Base-by-base conservation (phyloP, 1,140 invertebrate species). In the Apis mellifera region DNA sequence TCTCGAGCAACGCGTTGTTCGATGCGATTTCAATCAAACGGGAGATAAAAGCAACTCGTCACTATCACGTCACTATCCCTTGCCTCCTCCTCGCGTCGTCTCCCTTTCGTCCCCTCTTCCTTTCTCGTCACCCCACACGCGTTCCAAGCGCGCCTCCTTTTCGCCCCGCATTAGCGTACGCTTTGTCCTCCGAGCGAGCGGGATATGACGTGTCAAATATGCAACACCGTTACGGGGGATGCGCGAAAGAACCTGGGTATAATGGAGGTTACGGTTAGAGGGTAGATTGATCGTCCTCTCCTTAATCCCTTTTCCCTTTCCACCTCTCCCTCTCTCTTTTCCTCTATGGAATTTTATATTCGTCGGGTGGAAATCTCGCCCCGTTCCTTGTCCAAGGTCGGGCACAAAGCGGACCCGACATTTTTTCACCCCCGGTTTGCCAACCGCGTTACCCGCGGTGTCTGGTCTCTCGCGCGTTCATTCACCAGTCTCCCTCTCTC, bases 21-120 rank as follows among this genome's bases (percentile, higher is more conserved):
- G 81, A 70, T 70, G 50, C 65, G 81, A 83, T 83, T 78, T 69
- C 81, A 71, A 83, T 78, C 81, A 71, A 83, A 83, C 55, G 32
- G 59, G 32, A 71, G 81, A 78, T 78, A 70, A 78, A 83, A 83
- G 81, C 75, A 3, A 32, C 32, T 32, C 32, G 32, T 64, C 73
- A 72, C n/a, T n/a, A 13, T 9, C 23, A 4, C 4, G 1, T 12
- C n/a, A 54, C 50, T n/a, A n/a, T n/a, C 11, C 26, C 55, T 57
- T 9, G 7, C 0, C 55, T 57, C 55, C 21, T 0, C 19, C 21
- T 9, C 23, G 8, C 32, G 9, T 26, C 65, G n/a, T 66, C 42
- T 50, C 59, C 13, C 70, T 52, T 65, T 74, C 74, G 70, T 65
- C 48, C 2, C 19, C 23, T 11, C 5, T 42, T 75, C 17, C 74